Evolutionary conservation across 1,140 invertebrate species (phyloP).

Genomic region (Sarcophaga peregrina): DNA sequence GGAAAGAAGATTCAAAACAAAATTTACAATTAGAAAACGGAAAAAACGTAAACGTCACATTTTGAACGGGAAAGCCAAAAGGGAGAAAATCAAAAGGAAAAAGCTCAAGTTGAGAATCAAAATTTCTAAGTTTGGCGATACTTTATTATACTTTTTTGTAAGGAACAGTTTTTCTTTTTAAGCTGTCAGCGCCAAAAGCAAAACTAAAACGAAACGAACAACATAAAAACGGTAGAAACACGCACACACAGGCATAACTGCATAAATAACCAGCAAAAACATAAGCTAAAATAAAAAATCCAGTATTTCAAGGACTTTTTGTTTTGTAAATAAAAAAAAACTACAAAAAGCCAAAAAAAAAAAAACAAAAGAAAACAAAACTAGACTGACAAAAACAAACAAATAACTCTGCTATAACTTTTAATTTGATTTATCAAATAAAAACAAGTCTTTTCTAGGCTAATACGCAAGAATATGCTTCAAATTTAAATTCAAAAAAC

Average conservation of each 20-base stretch:
- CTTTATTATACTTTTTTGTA: no score
- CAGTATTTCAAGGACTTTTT: no score
- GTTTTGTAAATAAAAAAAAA: no score
- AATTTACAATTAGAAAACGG: slow-evolving; percentile 67
- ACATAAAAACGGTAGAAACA: slow-evolving; percentile 27
- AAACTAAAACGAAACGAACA: slow-evolving; percentile 24
- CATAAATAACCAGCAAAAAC: no score
- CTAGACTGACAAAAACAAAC: slow-evolving; percentile 2
- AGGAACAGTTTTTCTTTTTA: no score
- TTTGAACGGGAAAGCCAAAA: slow-evolving; percentile 43
- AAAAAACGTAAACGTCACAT: slow-evolving; percentile 55
- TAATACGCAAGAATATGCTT: background rate
- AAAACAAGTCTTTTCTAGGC: background rate
- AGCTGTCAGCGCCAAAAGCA: background rate
- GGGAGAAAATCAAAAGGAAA: slow-evolving; percentile 50
- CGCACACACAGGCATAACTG: slow-evolving; percentile 23
- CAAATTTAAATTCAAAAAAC: background rate
- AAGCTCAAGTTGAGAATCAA: slow-evolving; percentile 48
- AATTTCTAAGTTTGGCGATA: slow-evolving; percentile 52
- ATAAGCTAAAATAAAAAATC: no score
- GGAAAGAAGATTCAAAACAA: slow-evolving; percentile 66
- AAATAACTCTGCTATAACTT: background rate
- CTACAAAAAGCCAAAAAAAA: background rate
- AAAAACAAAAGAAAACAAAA: background rate
- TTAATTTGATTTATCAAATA: background rate